Base-by-base conservation (phyloP, 2,113 vertebrate species). In the Sinocyclocheilus anshuiensis region DNA sequence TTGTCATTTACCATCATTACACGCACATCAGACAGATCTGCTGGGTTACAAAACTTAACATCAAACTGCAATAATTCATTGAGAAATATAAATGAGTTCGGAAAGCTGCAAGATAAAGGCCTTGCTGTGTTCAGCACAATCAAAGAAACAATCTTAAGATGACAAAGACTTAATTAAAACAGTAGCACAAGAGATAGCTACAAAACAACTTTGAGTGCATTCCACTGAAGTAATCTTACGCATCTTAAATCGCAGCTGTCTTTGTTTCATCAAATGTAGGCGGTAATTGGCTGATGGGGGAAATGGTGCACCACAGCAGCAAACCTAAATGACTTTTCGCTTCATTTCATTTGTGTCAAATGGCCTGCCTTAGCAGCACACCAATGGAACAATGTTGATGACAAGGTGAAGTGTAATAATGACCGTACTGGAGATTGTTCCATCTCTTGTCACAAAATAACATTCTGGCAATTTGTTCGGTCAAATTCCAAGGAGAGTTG, bases 171-270 rank as follows among this genome's bases (percentile, higher is more conserved):
- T 85, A 84, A 89, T 87, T 90, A 85, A 89, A 90, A 78, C 59
- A 53, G 67, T 33, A 72, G 72, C 50, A 15, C 1, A 42, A 59
- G 63, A 48, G 71, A 89, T 81, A 85, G 82, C 29, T 50, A 53
- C 50, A 26, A 85, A 86, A 83, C 12, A 39, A 78, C 72, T 80
- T 55, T 71, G 80, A 89, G 83, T 57, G 55, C 45, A 55, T 59
- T 55, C 59, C 39, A 69, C 55, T 80, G 42, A 55, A 81, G 75
- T 84, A 87, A 91, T 89, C 90, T 84, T 65, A 20, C 18, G 79
- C 86, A 91, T 91, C 89, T 89, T 89, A 89, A 89, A 89, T 84
- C 48, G 16, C 57, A 53, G 80, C 86, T 20, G 84, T 79, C 80
- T 88, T 90, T 11, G 61, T 75, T 79, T 86, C 88, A 86, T 85